phyloP scores from a whole-genome alignment of 2,888 invertebrate genomes.

The Acanthosepion pharaonis region DNA sequence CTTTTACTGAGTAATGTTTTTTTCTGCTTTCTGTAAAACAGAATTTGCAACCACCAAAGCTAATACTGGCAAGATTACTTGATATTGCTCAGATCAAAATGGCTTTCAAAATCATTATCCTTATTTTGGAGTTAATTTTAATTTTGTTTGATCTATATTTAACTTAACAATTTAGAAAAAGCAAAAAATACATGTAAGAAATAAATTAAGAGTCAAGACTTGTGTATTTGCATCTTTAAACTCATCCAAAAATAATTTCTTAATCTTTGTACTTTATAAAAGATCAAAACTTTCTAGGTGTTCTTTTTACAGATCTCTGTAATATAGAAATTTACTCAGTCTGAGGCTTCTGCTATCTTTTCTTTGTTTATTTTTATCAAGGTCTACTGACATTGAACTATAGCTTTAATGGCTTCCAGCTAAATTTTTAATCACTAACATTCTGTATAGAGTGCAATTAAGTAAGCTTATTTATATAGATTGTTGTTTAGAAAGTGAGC shows the following conservation, averaged over 20 bases:
- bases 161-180: no score
- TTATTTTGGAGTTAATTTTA: neutral
- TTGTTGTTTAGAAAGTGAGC: neutral
- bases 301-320: neutral
- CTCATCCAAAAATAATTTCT: neutral
- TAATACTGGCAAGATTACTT: no score
- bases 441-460: neutral
- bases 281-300: neutral
- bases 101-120: neutral
- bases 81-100: neutral
- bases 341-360: neutral
- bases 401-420: neutral
- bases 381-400: neutral
- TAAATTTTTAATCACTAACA: neutral
- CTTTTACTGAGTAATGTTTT: neutral
- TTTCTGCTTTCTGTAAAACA: neutral
- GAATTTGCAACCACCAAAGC: neutral
- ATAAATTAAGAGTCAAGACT: no score
- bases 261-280: neutral
- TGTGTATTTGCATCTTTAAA: no score
- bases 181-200: no score
- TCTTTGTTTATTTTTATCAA: neutral
- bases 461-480: neutral
- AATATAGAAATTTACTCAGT: neutral
- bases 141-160: neutral